Percentiles rank a stretch among this genome's conserved stretches.
Evolutionary conservation across 2,888 invertebrate species (phyloP).

Genomic region (Hipparchia sbordonii): DNA sequence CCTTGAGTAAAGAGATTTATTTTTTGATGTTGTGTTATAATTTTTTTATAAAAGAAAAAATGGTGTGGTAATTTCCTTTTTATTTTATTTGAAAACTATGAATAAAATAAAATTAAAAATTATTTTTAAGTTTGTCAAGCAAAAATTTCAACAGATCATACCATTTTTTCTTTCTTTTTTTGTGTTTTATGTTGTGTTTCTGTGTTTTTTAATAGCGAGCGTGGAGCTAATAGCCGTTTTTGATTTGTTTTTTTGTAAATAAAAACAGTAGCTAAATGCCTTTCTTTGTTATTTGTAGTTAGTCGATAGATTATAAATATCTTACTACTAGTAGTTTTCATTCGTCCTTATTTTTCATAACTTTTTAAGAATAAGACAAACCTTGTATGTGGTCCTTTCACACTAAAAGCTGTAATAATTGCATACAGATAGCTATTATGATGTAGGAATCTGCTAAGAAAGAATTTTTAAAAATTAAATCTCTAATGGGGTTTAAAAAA

Average conservation of each 20-base stretch:
- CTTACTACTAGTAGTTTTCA: neutral
- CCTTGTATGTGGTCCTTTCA: no score
- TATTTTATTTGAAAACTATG: neutral
- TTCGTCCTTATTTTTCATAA: neutral
- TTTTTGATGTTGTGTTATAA: conserved; percentile 20
- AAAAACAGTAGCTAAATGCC: conserved; percentile 39
- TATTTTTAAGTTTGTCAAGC: neutral
- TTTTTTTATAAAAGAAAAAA: conserved; percentile 1
- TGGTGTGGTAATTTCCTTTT: conserved; percentile 6
- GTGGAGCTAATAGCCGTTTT: conserved; percentile 50
- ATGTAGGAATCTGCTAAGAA: no score
- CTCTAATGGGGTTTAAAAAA: no score
- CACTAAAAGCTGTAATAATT: no score
- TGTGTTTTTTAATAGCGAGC: conserved; percentile 64
- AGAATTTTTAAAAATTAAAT: no score
- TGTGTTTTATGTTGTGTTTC: conserved; percentile 45
- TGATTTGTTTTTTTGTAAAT: conserved; percentile 40
- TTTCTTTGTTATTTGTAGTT: conserved; percentile 34
- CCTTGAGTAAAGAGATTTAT: neutral
- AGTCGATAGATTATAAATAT: conserved; percentile 24
- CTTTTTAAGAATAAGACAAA: neutral
- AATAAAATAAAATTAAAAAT: neutral
- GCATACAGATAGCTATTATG: no score
- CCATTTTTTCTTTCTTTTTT: conserved; percentile 42
- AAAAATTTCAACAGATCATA: neutral